These are phyloP conservation scores for Lutraria rhynchaena DNA, from an alignment of 1,140 invertebrate genomes.

Conservation along the genomic window DNA sequence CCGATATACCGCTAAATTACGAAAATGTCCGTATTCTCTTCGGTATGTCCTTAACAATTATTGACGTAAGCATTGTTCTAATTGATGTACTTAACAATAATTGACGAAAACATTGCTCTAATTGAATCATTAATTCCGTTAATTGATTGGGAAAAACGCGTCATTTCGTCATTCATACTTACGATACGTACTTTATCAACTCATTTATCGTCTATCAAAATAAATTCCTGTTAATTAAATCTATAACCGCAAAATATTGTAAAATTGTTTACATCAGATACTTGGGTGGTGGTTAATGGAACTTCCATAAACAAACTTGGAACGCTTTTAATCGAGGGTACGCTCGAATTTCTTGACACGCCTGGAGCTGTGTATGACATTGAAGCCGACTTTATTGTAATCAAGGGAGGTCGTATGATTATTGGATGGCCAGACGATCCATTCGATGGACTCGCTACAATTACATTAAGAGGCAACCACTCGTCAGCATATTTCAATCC, in stretches of 20 bases:
- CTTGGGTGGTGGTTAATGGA: constrained; percentile 74
- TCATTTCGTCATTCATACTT: no score
- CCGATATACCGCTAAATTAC: constrained; percentile 33
- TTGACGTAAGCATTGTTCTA: no score
- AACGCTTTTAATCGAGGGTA: constrained; percentile 73
- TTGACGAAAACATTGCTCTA: no score
- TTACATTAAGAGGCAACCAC: constrained; percentile 72
- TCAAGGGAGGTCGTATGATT: constrained; percentile 8
- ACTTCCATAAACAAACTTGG: constrained; percentile 55
- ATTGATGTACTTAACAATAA: no score
- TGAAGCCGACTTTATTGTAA: constrained; percentile 58
- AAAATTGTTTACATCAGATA: constrained; percentile 66
- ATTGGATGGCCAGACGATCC: constrained; percentile 74
- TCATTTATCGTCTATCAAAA: no score
- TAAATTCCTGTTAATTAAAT: no score
- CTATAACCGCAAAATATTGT: background rate
- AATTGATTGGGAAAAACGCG: no score
- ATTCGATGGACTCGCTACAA: constrained; percentile 69
- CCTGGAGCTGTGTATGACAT: constrained; percentile 55
- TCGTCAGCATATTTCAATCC: constrained; percentile 60
- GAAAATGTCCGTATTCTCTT: constrained; percentile 48
- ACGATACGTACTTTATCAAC: no score
- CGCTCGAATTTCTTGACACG: constrained; percentile 70
- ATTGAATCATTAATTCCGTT: no score
- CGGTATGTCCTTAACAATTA: no score